Conservation (phyloP, 1,140 invertebrate genomes). For the Hypsibius dujardini region DNA sequence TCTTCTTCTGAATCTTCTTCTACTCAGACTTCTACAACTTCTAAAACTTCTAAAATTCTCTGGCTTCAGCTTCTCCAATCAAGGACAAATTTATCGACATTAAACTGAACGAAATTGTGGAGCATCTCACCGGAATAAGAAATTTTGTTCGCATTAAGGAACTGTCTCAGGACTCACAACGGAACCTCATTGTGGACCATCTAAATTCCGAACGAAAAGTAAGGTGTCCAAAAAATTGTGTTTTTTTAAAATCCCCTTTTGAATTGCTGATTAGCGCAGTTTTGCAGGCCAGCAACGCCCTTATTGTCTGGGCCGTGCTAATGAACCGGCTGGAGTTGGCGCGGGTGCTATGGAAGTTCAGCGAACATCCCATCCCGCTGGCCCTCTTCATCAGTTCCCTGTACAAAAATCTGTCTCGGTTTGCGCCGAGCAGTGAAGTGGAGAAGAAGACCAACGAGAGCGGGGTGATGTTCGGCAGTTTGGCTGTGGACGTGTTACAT, state of each 20-base stretch:
- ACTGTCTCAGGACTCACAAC: slow-evolving; percentile 29
- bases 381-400: slow-evolving; percentile 31
- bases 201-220: slow-evolving; percentile 32
- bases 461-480: slow-evolving; percentile 29
- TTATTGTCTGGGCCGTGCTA: slow-evolving; percentile 33
- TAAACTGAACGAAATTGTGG: slow-evolving; percentile 28
- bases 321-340: slow-evolving; percentile 31
- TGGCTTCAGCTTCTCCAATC: slow-evolving; percentile 13
- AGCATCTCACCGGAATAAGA: slow-evolving; percentile 29
- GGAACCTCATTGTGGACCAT: slow-evolving; percentile 26
- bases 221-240: background rate
- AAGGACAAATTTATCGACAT: slow-evolving; percentile 22
- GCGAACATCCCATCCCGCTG: slow-evolving; percentile 35
- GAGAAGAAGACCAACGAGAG: slow-evolving; percentile 7
- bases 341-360: slow-evolving; percentile 34
- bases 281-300: slow-evolving; percentile 28
- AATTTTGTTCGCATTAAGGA: slow-evolving; percentile 32
- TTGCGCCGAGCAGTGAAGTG: slow-evolving; percentile 23
- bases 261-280: background rate
- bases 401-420: slow-evolving; percentile 25
- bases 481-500: slow-evolving; percentile 33
- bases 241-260: too few species aligned
- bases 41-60: too few species aligned
- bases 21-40: too few species aligned
- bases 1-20: background rate